phyloP scores from a whole-genome alignment of 2,888 invertebrate genomes.

The Oithona nana region DNA sequence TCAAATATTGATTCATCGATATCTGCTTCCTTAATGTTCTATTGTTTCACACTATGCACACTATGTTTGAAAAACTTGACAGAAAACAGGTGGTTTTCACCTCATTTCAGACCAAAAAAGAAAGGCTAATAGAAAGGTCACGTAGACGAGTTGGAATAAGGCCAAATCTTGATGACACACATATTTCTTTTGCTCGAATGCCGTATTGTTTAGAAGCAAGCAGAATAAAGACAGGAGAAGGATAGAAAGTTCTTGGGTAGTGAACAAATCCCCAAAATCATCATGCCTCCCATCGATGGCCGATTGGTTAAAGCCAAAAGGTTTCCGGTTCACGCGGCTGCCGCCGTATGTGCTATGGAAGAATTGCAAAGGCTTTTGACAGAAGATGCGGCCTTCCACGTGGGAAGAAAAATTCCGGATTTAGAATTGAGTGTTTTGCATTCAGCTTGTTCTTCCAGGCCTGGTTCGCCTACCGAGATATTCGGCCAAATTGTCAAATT shows the following conservation, averaged over 20 bases:
- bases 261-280: no score
- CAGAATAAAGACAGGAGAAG: no score
- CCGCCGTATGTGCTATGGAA: neutral
- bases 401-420: slow-evolving; percentile 7
- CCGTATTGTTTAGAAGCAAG: no score
- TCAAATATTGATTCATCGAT: no score
- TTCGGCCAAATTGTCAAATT: neutral
- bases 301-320: slow-evolving; percentile 7
- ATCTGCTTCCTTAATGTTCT: no score
- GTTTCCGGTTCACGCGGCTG: slow-evolving; percentile 12
- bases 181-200: no score
- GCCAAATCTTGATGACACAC: neutral
- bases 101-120: no score
- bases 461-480: neutral
- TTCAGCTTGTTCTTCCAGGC: neutral
- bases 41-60: no score
- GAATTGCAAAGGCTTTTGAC: neutral
- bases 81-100: no score
- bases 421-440: neutral
- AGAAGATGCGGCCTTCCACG: slow-evolving; percentile 13
- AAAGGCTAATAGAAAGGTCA: no score
- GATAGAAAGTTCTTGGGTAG: no score
- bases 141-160: neutral
- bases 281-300: slow-evolving; percentile 7
- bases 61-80: no score